Percentiles rank a stretch among this genome's conserved stretches.
Conservation (phyloP, 35 echinoderm and acorn worm species). For the Apostichopus parvimensis region DNA sequence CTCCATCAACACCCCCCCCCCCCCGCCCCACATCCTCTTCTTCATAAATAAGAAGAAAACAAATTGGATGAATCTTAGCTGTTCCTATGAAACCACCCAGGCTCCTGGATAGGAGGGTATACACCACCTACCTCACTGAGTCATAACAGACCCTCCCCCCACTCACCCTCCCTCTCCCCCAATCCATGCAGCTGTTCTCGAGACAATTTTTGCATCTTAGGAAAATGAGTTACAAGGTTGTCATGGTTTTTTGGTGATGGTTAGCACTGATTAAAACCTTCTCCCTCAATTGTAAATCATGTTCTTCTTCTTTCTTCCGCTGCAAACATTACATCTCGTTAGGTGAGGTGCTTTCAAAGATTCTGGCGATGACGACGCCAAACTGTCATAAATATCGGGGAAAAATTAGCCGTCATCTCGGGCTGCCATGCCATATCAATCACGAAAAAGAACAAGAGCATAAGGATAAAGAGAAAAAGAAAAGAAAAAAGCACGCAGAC, state of each 20-base stretch:
- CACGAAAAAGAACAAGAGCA: not conserved
- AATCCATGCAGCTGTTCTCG: no score
- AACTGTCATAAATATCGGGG: not conserved
- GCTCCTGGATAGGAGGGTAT: no score
- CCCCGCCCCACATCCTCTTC: no score
- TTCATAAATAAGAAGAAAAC: no score
- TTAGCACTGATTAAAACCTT: not conserved
- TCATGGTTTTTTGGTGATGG: not conserved
- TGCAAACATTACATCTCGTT: not conserved
- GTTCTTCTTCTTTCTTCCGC: not conserved
- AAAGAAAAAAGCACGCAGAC: not conserved
- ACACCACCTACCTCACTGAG: no score
- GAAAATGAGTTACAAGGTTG: not conserved
- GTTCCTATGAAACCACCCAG: no score
- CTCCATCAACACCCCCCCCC: no score
- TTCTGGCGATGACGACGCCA: not conserved
- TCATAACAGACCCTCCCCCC: no score
- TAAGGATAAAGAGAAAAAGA: no score
- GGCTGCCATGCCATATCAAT: not conserved
- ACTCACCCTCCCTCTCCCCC: no score
- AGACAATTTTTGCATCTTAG: no score
- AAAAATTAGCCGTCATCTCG: not conserved
- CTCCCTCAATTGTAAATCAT: not conserved
- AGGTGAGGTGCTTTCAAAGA: not conserved
- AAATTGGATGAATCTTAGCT: no score